Evolutionary conservation across 2,113 vertebrate genomes (phyloP), one percentile per base, ranked within the genome.

Genomic region (Oncorhynchus tshawytscha): DNA sequence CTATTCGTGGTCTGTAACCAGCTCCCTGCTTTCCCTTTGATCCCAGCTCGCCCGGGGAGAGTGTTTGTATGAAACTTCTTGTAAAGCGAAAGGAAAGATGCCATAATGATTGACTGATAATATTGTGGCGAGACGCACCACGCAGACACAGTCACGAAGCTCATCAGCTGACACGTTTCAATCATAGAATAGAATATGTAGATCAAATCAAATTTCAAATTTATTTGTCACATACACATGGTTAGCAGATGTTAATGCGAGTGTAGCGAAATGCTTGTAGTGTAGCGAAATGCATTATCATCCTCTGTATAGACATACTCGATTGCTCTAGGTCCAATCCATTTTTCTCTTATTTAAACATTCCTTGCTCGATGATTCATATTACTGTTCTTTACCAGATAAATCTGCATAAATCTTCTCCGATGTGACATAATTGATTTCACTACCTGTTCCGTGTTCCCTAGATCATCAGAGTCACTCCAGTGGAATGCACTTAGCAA

Each of bases 401-500:
- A 62, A 16, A 22, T 15, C 6, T 51, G 48, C 39, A 4, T 18
- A 54, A 15, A 54, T 54, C 51, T 18, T 54, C 51, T 18, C 51
- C 48, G 34, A 31, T 31, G 13, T 77, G 31, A 5, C 29, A 65
- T 45, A 78, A 60, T 22, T 67, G 39, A 25, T 60, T 11, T 3
- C 20, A 6, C 27, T 25, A 67, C 5, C 25, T 45, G 20, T 18
- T 70, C 20, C 31, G n/a, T 72, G 15, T 9, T 15, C 65, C 4
- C 2, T 16, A 8, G 66, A 67, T 18, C 15, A 12, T 25, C n/a
- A 34, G 16, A 67, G 27, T 75, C 74, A 80, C 45, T 22, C 34
- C 72, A 69, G 12, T 72, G 72, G 67, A 84, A 80, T 75, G 34
- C 66, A 20, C 69, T 57, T 27, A 67, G 15, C 48, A n/a, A 70